Evolutionary conservation across 2,113 vertebrate species (phyloP), one percentile per base, ranked within the genome.

Genomic region (Ophiodon elongatus): DNA sequence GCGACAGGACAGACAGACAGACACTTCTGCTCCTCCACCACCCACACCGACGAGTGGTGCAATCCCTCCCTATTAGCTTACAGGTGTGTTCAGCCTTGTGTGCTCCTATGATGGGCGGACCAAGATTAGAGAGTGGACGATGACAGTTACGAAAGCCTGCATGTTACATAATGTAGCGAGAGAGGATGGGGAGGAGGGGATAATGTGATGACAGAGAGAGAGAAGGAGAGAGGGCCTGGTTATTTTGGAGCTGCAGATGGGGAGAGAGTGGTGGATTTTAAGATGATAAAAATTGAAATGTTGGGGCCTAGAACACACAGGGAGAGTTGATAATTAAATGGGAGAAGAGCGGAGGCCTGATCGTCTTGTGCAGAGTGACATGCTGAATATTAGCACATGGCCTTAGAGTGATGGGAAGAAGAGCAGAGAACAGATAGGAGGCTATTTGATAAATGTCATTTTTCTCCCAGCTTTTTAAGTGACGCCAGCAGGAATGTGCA

Each of bases 381-480:
- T 80, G 41, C 59, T 73, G 77, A 84, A 78, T 76, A 84, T 89
- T 92, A 85, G 80, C 79, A 74, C 68, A 73, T 15, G 73, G 89
- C 64, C 78, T 82, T 11, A 19, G 64, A 82, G 64, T 70, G 82
- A 83, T 54, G 56, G 54, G 66, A 71, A 68, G 64, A 73, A 60
- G 67, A 66, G 80, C 66, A 6, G 64, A 73, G 63, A 83, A 85
- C 65, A 72, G 86, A 90, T 76, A 60, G 78, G 57, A 83, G 72
- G 73, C 43, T 80, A 84, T 92, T 88, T 92, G 79, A 85, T 90
- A 90, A 88, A 93, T 93, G 87, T 77, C 80, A 92, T 78, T 90
- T 91, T 88, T 88, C 77, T 76, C 65, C 57, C 66, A 70, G 72
- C 77, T 86, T 81, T 89, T 87, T 69, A 84, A 84, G 86, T 73